Conservation (phyloP, 2,113 vertebrate species). For the Xenus cinereus region DNA sequence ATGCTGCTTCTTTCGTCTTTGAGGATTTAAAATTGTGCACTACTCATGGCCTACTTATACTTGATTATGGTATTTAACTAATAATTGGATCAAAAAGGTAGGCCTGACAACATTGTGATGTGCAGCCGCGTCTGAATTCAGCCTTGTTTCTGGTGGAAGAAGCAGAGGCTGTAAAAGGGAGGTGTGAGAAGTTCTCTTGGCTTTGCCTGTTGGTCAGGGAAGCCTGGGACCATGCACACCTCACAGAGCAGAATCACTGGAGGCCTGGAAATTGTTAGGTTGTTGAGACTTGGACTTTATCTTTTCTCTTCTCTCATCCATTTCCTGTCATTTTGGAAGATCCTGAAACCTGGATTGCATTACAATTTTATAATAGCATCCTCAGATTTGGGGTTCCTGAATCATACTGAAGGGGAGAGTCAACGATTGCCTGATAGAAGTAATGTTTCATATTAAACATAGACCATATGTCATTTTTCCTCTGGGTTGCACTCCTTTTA, state of each 20-base stretch:
- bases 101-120: accelerated
- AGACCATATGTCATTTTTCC: background rate
- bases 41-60: background rate
- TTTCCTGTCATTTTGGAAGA: background rate
- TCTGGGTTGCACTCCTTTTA: background rate
- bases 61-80: background rate
- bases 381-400: background rate
- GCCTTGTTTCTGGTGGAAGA: background rate
- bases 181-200: background rate
- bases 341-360: background rate
- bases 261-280: background rate
- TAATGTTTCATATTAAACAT: background rate
- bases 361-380: background rate
- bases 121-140: background rate
- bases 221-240: accelerated
- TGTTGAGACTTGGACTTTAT: background rate
- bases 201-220: background rate
- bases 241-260: background rate
- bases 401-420: background rate
- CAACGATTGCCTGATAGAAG: background rate
- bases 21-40: background rate
- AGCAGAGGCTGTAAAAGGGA: background rate
- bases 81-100: background rate
- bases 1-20: background rate
- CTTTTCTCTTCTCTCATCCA: background rate